A percentile compares a stretch with the other conserved stretches of the same genome.
These are phyloP conservation scores for Anthopleura xanthogrammica DNA, from an alignment of 92 coral and sea anemone species.

Conservation along the genomic window DNA sequence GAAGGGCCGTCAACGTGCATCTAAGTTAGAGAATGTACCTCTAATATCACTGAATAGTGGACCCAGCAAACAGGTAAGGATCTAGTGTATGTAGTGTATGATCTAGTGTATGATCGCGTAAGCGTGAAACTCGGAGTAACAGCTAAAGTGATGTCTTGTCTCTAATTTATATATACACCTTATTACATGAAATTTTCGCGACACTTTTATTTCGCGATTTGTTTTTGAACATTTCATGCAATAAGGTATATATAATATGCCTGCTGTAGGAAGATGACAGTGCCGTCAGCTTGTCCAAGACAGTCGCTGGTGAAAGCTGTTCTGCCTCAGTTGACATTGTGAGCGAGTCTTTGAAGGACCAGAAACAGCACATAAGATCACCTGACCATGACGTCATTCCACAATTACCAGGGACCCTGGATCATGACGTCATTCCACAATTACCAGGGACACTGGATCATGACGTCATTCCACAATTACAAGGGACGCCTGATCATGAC, in stretches of 20 bases:
- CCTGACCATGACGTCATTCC: slow-evolving; percentile 33
- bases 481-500: slow-evolving; percentile 60
- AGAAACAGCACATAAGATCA: not conserved
- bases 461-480: slow-evolving; percentile 59
- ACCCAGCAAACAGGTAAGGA: slow-evolving; percentile 39
- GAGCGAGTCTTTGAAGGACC: not conserved
- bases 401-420: not conserved
- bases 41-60: slow-evolving; percentile 63
- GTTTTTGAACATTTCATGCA: too few species aligned
- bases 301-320: not conserved
- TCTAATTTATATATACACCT: too few species aligned
- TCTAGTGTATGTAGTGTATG: not conserved
- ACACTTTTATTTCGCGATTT: too few species aligned
- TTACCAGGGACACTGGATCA: slow-evolving; percentile 45
- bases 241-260: not conserved
- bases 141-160: too few species aligned
- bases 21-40: slow-evolving; percentile 65
- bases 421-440: slow-evolving; percentile 3
- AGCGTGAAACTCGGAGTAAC: too few species aligned
- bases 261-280: slow-evolving; percentile 15
- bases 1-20: slow-evolving; percentile 55
- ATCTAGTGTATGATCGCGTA: not conserved
- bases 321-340: slow-evolving; percentile 1
- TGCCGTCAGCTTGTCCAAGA: not conserved
- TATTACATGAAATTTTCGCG: too few species aligned